Evolutionary conservation across 2,888 invertebrate genomes (phyloP).

Genomic region (Acrobasis repandana): DNA sequence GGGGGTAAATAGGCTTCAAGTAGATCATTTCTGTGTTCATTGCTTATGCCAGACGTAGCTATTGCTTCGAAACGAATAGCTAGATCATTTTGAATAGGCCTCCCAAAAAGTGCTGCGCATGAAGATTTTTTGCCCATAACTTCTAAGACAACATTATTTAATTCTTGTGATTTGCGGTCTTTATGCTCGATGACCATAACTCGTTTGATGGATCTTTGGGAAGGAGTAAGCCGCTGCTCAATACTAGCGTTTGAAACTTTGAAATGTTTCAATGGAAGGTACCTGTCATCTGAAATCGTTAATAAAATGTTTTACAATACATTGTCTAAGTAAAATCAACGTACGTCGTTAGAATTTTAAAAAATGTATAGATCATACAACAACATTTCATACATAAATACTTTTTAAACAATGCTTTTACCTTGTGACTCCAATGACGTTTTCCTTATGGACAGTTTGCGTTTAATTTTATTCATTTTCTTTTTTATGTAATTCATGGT

Average conservation of each 20-base stretch:
- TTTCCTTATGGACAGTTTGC: neutral
- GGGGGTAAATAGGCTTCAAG: neutral
- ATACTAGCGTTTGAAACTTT: neutral
- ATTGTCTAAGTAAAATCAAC: neutral
- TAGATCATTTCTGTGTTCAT: neutral
- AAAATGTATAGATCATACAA: neutral
- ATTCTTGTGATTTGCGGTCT: neutral
- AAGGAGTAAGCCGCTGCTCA: neutral
- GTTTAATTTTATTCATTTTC: neutral
- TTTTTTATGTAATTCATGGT: constrained; percentile 1
- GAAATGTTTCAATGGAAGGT: neutral
- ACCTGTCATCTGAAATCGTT: neutral
- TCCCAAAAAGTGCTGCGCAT: neutral
- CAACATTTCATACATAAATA: neutral
- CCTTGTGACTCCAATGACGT: neutral
- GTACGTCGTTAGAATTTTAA: neutral
- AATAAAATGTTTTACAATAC: neutral
- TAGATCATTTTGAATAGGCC: neutral
- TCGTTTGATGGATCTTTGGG: neutral
- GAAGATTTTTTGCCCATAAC: neutral
- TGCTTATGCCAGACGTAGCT: neutral
- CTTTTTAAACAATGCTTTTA: neutral
- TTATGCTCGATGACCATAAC: neutral
- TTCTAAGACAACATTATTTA: neutral
- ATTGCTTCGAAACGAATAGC: neutral